These are phyloP conservation scores for Lagorchestes hirsutus DNA, from an alignment of 2,797 vertebrate genomes.

Conservation along the genomic window DNA sequence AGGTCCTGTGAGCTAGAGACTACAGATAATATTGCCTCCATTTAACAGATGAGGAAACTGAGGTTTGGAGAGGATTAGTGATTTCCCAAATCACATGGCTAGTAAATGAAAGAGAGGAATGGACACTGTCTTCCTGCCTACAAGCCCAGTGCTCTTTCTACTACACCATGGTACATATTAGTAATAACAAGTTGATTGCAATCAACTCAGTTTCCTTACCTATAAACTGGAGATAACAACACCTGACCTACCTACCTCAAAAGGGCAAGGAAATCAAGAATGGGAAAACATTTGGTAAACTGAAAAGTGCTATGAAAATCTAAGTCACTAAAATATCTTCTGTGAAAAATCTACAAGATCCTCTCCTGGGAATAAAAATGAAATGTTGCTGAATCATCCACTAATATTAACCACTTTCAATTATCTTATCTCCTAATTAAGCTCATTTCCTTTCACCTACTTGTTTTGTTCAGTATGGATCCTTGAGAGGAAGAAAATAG, in stretches of 20 bases:
- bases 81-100: neutral
- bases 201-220: neutral
- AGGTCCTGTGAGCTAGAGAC: neutral
- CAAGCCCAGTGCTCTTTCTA: neutral
- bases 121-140: neutral
- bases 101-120: neutral
- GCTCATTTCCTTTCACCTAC: constrained; percentile 26
- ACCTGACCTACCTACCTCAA: neutral
- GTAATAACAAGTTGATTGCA: neutral
- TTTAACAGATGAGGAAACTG: neutral
- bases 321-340: neutral
- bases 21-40: neutral
- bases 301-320: neutral
- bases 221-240: neutral
- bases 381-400: constrained; percentile 9
- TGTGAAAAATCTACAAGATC: neutral
- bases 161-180: neutral
- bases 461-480: constrained; percentile 11
- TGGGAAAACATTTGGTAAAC: neutral
- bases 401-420: constrained; percentile 8
- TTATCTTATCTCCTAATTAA: constrained; percentile 37
- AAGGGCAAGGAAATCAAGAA: neutral
- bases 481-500: neutral
- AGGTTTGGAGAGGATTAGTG: neutral
- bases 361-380: neutral